Evolutionary conservation across 92 coral and sea anemone genomes (phyloP).

Genomic region (Phymanthus crucifer): DNA sequence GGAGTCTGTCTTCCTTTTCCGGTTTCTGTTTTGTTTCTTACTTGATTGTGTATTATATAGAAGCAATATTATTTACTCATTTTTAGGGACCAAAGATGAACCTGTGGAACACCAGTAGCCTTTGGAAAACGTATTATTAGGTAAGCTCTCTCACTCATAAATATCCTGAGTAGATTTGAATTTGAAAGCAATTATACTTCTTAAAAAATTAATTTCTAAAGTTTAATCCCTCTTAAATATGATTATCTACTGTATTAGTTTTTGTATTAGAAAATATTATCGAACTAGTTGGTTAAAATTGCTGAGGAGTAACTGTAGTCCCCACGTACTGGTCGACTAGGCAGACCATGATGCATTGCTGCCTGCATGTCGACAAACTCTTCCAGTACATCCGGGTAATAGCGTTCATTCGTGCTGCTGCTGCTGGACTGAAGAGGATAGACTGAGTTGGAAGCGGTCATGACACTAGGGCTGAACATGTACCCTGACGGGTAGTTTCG

Average conservation of each 20-base stretch:
- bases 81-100: constrained; percentile 1
- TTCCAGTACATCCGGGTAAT: constrained; percentile 88
- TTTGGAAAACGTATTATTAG: too few species aligned
- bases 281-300: constrained; percentile 68
- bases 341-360: constrained; percentile 87
- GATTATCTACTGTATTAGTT: not conserved
- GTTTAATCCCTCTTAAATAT: not conserved
- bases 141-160: not conserved
- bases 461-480: constrained; percentile 73
- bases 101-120: constrained; percentile 10
- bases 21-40: not conserved
- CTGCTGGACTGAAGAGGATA: constrained; percentile 80
- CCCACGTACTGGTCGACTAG: constrained; percentile 69
- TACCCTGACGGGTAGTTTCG: constrained; percentile 80
- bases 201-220: too few species aligned
- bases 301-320: constrained; percentile 76
- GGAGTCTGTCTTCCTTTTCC: too few species aligned
- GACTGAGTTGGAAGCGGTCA: constrained; percentile 67
- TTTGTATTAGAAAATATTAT: not conserved
- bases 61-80: not conserved
- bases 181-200: too few species aligned
- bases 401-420: constrained; percentile 67
- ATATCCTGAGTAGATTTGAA: too few species aligned
- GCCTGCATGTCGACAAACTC: constrained; percentile 93
- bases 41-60: not conserved